Base-by-base conservation (phyloP, 2,888 invertebrate species). In the Drosophila algonquin region DNA sequence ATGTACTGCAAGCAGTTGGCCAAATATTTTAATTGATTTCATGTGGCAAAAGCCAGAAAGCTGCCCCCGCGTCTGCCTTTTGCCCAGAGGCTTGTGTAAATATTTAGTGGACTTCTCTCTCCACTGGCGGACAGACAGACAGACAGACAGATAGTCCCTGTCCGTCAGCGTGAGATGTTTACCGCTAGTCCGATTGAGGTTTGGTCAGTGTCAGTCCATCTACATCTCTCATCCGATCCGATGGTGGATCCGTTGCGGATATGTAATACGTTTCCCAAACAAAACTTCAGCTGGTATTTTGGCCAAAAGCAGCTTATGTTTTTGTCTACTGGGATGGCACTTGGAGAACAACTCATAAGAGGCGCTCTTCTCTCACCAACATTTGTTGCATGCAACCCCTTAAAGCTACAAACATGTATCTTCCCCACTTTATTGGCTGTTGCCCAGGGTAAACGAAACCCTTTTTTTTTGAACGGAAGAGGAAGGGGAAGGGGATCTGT, bases 11-110 rank as follows among this genome's bases (percentile, higher is more conserved):
- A 63, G 62, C 64, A 58, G 57, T 48, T 63, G 57, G 56, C 57
- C 67, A 81, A 87, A 81, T 84, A 87, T 87, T 81, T 84, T 81
- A 87, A 87, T 82, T 77, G 87, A 81, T 81, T 84, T 84, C 79
- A 77, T 87, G 79, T 79, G 84, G 71, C 24, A 58, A 44, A 14
- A 21, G 51, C 59, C 18, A 68, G 58, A 53, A 44, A 53, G 47
- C 27, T 30, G 16, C 47, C 47, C 12, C 40, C 40, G 6, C 24
- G 3, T 4, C 3, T 12, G 27, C 1, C 1, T 8, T 12, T 50
- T 40, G 8, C 44, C 45, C 52, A 9, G 14, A 59, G 45, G 14
- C n/a, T 47, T 63, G 30, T 73, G 63, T 82, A 85, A 76, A 85
- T 75, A 82, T 77, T 76, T 70, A 52, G 10, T 64, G 68, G 18